A percentile compares a stretch with the other conserved stretches of the same genome.
Evolutionary conservation across 2,113 vertebrate species (phyloP).

Genomic region (Paedocypris sp.): DNA sequence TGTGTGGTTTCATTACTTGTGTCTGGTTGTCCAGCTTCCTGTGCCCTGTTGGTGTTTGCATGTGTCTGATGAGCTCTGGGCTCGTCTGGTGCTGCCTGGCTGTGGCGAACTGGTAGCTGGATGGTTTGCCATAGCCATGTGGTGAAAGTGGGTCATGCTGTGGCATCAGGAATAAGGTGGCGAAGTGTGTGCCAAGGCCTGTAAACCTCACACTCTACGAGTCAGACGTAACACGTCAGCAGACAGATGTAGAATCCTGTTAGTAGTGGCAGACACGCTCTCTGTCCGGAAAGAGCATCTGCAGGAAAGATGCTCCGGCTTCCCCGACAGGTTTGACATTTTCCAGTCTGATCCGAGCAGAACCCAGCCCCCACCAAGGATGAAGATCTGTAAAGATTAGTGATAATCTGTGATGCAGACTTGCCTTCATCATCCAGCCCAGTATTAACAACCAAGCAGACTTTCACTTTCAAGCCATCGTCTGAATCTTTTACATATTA

Average conservation of each 20-base stretch:
- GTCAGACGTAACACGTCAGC: no score
- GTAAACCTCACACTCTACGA: no score
- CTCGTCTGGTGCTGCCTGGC: constrained; percentile 16
- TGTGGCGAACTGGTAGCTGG: constrained; percentile 30
- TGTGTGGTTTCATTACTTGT: constrained; percentile 11
- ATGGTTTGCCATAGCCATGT: constrained; percentile 20
- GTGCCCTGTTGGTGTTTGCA: constrained; percentile 7
- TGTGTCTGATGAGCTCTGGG: constrained; percentile 18
- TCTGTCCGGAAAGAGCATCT: background rate
- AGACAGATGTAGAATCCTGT: no score
- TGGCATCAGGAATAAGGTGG: constrained; percentile 48
- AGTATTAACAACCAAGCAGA: constrained; percentile 39
- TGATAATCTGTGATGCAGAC: constrained; percentile 59
- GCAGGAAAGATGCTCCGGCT: background rate
- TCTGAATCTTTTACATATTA: no score
- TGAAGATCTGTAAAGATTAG: constrained; percentile 61
- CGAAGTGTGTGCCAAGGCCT: constrained; percentile 45
- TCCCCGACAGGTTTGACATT: background rate
- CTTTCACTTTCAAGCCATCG: no score
- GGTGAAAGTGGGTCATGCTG: constrained; percentile 59
- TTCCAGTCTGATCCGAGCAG: background rate
- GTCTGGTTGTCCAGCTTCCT: constrained; percentile 5
- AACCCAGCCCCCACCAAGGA: constrained; percentile 42
- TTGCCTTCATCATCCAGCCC: constrained; percentile 43
- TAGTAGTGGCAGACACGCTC: background rate